Base-by-base conservation (phyloP, 2,113 vertebrate species). In the Helogale parvula region DNA sequence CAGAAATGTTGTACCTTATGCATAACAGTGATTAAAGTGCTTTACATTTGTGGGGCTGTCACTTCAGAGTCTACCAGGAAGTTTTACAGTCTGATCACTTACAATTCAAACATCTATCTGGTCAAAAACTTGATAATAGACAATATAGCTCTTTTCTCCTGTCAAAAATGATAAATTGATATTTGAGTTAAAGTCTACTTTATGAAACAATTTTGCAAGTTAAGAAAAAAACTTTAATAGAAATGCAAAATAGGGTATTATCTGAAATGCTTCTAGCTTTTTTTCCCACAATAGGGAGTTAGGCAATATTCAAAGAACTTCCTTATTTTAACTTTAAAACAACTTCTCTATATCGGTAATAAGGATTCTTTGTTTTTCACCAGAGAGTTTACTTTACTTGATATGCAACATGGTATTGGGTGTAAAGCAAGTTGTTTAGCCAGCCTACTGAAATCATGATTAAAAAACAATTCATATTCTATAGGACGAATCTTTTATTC, bases 301-400 rank as follows among this genome's bases (percentile, higher is more conserved):
- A 93, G 83, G 97, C 98, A 98, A 98, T 91, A 97, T 83, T 94
- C 77, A 96, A 97, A 95, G 96, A 88, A 96, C 97, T 98, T 98
- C 98, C 98, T 96, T 92, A 95, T 98, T 98, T 97, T 93, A 96
- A 92, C 89, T 94, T 95, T 96, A 98, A 94, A 97, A 94, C 65
- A 94, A 97, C 98, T 98, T 98, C 97, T 97, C 97, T 90, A 84
- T 92, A 71, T 83, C 74, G 84, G 91, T 94, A 88, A 77, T 95
- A 97, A 90, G 66, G 89, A 88, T 72, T 68, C 72, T 90, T 95
- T 94, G 69, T 88, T 52, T 97, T 97, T 93, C 60, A 96, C 38
- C 50, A 96, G 68, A 41, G 69, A 86, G 45, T 97, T 97, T 31
- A 91, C 86, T 80, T 82, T 65, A 92, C 94, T 90, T 96, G 93